Conservation (phyloP, 1,140 invertebrate species). For the Aphelenchoides fujianensis region DNA sequence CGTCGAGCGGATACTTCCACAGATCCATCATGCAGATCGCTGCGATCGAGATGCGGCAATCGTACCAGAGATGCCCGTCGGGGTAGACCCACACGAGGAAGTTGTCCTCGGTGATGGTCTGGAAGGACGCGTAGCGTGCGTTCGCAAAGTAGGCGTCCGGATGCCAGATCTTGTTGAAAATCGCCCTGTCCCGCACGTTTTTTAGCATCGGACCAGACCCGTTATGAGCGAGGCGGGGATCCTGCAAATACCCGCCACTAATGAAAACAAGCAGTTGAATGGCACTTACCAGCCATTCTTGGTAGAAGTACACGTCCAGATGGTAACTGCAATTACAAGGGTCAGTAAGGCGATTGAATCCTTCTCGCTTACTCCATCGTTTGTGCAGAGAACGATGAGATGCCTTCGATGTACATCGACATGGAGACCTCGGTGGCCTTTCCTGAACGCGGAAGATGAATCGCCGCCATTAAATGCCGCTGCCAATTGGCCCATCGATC, state of each 20-base stretch:
- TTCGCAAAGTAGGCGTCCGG: constrained; percentile 61
- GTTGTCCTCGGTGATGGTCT: constrained; percentile 59
- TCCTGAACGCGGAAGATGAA: constrained; percentile 42
- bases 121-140: constrained; percentile 54
- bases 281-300: constrained; percentile 37
- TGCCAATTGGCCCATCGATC: too few species aligned
- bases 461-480: too few species aligned
- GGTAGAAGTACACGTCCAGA: constrained; percentile 61
- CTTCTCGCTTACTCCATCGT: constrained; percentile 63
- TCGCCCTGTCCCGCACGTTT: constrained; percentile 53
- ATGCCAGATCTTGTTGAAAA: constrained; percentile 58
- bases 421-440: constrained; percentile 58
- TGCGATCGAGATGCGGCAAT: constrained; percentile 55
- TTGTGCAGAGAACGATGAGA: constrained; percentile 57
- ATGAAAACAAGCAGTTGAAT: constrained; percentile 24
- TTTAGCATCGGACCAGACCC: constrained; percentile 51
- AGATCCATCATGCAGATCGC: constrained; percentile 61
- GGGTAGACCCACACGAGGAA: constrained; percentile 62
- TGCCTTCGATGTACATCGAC: constrained; percentile 62
- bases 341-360: too few species aligned
- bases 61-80: constrained; percentile 58
- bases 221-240: constrained; percentile 53
- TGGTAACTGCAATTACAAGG: too few species aligned
- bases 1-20: constrained; percentile 59
- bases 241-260: constrained; percentile 54